Percentiles rank a stretch among this genome's conserved stretches.
Conservation (phyloP, 2,888 invertebrate genomes). For the Napeogenes inachia region DNA sequence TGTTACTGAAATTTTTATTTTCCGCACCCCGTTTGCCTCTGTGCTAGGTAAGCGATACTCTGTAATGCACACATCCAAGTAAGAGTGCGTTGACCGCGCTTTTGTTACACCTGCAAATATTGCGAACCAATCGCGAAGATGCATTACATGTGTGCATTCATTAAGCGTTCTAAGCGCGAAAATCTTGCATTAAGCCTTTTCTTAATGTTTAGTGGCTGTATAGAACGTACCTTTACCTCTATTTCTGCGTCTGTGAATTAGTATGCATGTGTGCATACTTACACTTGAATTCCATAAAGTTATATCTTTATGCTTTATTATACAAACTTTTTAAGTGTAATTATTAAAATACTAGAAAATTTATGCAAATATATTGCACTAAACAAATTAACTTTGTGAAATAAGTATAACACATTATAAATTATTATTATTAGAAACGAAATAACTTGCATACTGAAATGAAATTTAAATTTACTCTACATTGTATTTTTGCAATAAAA, state of each 20-base stretch:
- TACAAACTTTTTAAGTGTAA: too few relatives aligned
- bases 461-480: neutral
- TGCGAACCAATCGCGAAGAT: constrained; percentile 54
- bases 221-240: constrained; percentile 29
- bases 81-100: constrained; percentile 64
- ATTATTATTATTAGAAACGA: too few relatives aligned
- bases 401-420: too few relatives aligned
- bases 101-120: constrained; percentile 71
- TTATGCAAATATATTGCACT: too few relatives aligned
- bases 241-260: neutral
- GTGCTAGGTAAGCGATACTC: constrained; percentile 2
- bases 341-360: too few relatives aligned
- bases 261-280: too few relatives aligned
- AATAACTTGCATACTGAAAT: too few relatives aligned
- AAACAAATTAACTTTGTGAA: too few relatives aligned
- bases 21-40: neutral
- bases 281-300: too few relatives aligned
- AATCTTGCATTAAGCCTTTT: constrained; percentile 27
- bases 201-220: constrained; percentile 23
- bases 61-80: constrained; percentile 41
- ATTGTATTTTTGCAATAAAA: too few relatives aligned
- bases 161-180: constrained; percentile 32
- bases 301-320: too few relatives aligned
- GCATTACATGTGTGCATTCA: constrained; percentile 46
- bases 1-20: neutral